Base-by-base conservation (phyloP, 2,888 invertebrate species). In the Dysmachus trigonus region DNA sequence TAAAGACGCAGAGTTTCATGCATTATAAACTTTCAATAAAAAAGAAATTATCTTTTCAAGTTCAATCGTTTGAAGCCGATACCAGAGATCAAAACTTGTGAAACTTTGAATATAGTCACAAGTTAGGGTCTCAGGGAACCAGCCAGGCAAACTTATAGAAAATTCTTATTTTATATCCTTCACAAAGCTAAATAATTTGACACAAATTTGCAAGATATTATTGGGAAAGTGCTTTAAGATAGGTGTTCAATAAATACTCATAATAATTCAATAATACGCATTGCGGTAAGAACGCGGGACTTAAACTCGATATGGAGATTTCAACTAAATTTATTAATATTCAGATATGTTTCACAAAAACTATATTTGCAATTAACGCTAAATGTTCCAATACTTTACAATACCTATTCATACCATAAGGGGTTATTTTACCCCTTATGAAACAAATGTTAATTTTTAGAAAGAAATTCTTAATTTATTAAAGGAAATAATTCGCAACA, bases 31-130 rank as follows among this genome's bases (percentile, higher is more conserved):
- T 41, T 41, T 41, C 38, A 13, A 15, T 41, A 41, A 41, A 13
- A 41, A 15, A 41, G 38, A 41, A 41, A 41, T 41, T 41, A 41
- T 41, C 38, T 62, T 27, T 22, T 62, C 22, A 62, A 76, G 81
- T 33, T 81, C 31, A 62, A 31, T 33, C 31, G 92, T 91, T 91
- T 92, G 92, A 90, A 91, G 92, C 92, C 92, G 92, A 92, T 92
- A 92, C 92, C 92, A 92, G 92, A 92, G 92, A 92, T 92, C 92
- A 92, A 92, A 92, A 92, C 92, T 92, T 92, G 92, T 92, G 92
- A 92, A 92, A 91, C 92, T 92, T 91, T 91, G 90, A 90, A 90
- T 89, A 90, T 91, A 92, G 92, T 92, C 92, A 92, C 92, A 92
- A 92, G 92, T 92, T 92, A 92, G 92, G 92, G 92, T 92, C 92